These are phyloP conservation scores for Pelodiscus sinensis DNA, from an alignment of 2,113 vertebrate genomes.

Conservation along the genomic window DNA sequence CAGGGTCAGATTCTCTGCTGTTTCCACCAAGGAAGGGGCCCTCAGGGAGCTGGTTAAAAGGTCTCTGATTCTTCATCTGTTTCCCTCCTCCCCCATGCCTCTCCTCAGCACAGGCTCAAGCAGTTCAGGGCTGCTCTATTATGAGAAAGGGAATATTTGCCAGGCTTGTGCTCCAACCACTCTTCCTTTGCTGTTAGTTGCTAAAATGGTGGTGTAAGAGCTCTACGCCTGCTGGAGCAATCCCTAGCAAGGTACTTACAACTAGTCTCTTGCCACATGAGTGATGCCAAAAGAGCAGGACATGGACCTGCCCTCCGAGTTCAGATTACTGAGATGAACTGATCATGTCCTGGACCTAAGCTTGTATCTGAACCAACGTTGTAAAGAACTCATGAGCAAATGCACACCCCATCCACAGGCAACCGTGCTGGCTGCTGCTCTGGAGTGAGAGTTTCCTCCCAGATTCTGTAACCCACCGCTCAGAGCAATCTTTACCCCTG, in stretches of 20 bases:
- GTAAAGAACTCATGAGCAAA: conserved; percentile 27
- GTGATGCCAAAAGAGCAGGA: neutral
- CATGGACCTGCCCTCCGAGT: neutral
- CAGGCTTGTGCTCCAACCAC: fast-evolving
- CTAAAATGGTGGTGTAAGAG: neutral
- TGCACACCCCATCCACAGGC: conserved; percentile 6
- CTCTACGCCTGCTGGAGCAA: neutral
- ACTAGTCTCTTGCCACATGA: neutral
- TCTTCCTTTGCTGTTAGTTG: fast-evolving
- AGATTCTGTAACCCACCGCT: neutral
- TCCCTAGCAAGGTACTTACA: neutral
- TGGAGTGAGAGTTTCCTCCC: neutral
- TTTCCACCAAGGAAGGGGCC: fast-evolving
- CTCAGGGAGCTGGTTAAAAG: neutral
- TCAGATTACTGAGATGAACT: conserved; percentile 40
- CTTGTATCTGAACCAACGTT: conserved; percentile 60
- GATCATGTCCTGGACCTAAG: neutral
- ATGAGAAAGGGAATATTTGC: fast-evolving
- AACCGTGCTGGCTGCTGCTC: neutral
- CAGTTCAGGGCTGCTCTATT: neutral
- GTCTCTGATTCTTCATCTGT: neutral
- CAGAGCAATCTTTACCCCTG: no score
- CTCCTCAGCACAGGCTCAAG: neutral
- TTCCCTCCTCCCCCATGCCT: neutral
- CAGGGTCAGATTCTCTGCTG: neutral